These are phyloP conservation scores for Pelosia muscerda DNA, from an alignment of 2,888 invertebrate genomes.

Conservation along the genomic window DNA sequence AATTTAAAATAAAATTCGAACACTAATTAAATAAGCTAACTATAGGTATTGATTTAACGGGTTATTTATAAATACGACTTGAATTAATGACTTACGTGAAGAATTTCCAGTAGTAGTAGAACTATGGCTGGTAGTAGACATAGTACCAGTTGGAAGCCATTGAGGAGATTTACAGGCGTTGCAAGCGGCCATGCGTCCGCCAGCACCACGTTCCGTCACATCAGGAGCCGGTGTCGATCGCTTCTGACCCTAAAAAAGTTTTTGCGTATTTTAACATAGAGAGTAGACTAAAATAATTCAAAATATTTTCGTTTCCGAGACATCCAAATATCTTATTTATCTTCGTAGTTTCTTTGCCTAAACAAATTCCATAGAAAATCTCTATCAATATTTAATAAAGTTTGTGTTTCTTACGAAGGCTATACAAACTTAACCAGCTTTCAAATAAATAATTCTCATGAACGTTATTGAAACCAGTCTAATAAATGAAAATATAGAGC, in stretches of 20 bases:
- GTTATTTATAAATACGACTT: neutral
- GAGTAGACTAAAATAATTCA: neutral
- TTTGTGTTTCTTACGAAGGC: neutral
- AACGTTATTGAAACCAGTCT: constrained; percentile 9
- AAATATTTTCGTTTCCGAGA: neutral
- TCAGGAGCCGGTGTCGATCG: constrained; percentile 86
- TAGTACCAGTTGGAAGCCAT: constrained; percentile 82
- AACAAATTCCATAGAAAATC: constrained; percentile 1
- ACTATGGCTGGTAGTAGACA: constrained; percentile 86
- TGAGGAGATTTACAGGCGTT: constrained; percentile 75
- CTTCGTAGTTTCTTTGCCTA: neutral
- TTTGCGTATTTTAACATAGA: neutral
- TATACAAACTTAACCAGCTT: neutral
- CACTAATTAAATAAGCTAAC: no score
- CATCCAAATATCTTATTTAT: neutral
- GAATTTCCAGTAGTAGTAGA: constrained; percentile 88
- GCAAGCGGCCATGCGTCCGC: constrained; percentile 62
- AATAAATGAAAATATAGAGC: neutral
- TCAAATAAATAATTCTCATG: neutral
- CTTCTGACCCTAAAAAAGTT: constrained; percentile 75
- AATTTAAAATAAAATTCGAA: no score
- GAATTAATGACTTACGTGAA: constrained; percentile 80
- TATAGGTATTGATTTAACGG: neutral
- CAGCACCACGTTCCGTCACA: constrained; percentile 82
- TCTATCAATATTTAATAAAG: constrained; percentile 11